Evolutionary conservation across 1,140 invertebrate genomes (phyloP), one percentile per base, ranked within the genome.

Genomic region (Macrotrachela quadricornifera): DNA sequence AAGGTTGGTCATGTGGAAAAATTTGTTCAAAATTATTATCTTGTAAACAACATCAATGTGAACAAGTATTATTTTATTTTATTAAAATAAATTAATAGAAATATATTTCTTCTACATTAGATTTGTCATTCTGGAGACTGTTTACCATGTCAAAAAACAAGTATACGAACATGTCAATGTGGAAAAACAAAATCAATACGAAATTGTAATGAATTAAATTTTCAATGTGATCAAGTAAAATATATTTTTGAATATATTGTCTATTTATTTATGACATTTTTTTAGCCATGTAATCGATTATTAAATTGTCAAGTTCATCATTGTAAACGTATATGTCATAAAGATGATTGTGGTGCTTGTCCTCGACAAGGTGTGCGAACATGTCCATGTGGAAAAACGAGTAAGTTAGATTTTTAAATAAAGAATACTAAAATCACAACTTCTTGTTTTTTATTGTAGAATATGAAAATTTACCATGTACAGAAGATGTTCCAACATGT

Each of bases 251-350:
- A 14, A 64, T 66, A 73, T 10, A 78, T 72, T 78, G 59, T 61
- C 42, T 37, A 46, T 41, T 16, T 17, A 48, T 48, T 41, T 40
- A 49, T 18, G 21, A 56, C 57, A 57, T 58, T 57, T 57, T 65
- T 68, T 38, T 59, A 81, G 73, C 64, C 75, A 2, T 91, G 87
- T 69, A 74, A 74, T 10, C 79, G 79, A 59, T 58, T 63, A 14
- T 76, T 81, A 52, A 62, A 69, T 1, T 91, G 85, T 73, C 81
- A 82, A 0, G 71, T 78, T 57, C 86, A 94, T 65, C 72, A 64
- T 12, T 92, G 87, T 69, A 73, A 78, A 58, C 67, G 71, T 46
- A 65, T 78, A 10, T 92, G 88, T 63, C 87, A 92, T 66, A 62
- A 70, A 11, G 79, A 74, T 0, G 59, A 67, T 6, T 90, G 85